phyloP scores from a whole-genome alignment of 2,113 vertebrate species.

The Silurus asotus region DNA sequence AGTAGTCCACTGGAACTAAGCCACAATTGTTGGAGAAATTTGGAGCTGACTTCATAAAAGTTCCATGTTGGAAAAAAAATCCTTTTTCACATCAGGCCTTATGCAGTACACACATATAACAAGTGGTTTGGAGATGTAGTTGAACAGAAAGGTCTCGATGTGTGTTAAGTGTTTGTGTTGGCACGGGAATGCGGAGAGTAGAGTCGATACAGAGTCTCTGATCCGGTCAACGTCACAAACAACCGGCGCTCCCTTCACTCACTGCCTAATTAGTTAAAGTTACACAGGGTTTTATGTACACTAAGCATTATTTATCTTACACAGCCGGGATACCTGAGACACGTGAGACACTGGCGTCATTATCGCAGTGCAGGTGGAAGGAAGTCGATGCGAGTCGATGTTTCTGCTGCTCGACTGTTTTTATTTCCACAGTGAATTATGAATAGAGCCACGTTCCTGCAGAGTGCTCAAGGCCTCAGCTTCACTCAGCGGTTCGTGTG shows the following conservation, averaged over 20 bases:
- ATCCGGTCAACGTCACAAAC: constrained; percentile 28
- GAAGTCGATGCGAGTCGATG: constrained; percentile 57
- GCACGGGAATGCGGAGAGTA: neutral
- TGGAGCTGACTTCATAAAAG: neutral
- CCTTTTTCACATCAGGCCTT: constrained; percentile 15
- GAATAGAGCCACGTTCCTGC: constrained; percentile 49
- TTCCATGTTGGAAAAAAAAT: constrained; percentile 18
- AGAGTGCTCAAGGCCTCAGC: constrained; percentile 17
- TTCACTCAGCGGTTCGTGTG: neutral
- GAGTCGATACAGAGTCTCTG: constrained; percentile 17
- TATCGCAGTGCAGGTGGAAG: constrained; percentile 61
- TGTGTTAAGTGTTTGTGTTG: constrained; percentile 34
- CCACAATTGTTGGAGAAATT: neutral
- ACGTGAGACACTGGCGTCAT: constrained; percentile 43
- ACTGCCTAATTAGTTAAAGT: constrained; percentile 50
- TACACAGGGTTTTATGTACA: constrained; percentile 39
- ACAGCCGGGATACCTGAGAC: constrained; percentile 37
- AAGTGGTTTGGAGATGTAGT: constrained; percentile 1
- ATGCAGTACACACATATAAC: neutral
- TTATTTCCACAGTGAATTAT: constrained; percentile 59
- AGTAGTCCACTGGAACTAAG: neutral
- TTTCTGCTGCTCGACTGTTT: constrained; percentile 55
- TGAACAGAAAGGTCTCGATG: neutral
- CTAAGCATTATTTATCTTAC: constrained; percentile 42
- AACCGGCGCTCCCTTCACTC: constrained; percentile 12